Evolutionary conservation across 2,888 invertebrate genomes (phyloP).

Genomic region (Andrena fulva): DNA sequence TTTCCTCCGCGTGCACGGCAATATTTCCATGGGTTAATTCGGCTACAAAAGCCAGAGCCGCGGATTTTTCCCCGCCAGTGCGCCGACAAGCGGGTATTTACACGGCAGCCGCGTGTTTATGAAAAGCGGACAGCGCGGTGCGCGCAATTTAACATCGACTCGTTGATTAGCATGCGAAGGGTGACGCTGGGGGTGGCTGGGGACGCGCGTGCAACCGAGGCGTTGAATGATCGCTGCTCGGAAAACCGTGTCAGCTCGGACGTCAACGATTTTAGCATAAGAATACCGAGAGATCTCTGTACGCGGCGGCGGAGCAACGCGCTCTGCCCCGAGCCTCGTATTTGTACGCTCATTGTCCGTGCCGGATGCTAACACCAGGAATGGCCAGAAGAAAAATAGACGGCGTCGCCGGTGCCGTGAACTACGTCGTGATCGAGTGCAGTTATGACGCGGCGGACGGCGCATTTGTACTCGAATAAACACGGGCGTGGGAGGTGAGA

Average conservation of each 20-base stretch:
- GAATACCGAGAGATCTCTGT: conserved; percentile 56
- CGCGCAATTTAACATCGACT: conserved; percentile 68
- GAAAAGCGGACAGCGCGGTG: conserved; percentile 45
- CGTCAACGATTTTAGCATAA: conserved; percentile 73
- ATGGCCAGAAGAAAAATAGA: conserved; percentile 70
- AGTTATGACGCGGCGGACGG: conserved; percentile 73
- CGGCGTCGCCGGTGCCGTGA: conserved; percentile 63
- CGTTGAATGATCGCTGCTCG: conserved; percentile 59
- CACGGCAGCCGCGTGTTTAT: conserved; percentile 53
- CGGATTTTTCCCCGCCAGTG: conserved; percentile 4
- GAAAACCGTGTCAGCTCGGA: conserved; percentile 69
- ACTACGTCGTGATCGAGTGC: conserved; percentile 71
- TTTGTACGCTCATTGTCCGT: conserved; percentile 68
- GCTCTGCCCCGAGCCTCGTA: conserved; percentile 34
- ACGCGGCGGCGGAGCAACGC: conserved; percentile 22
- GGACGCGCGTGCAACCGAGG: conserved; percentile 34
- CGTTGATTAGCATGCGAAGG: conserved; percentile 62
- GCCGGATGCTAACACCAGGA: conserved; percentile 61
- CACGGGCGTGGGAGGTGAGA: conserved; percentile 73
- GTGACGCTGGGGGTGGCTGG: conserved; percentile 17
- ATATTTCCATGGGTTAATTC: conserved; percentile 43
- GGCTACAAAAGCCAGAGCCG: not conserved
- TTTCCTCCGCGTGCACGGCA: not conserved
- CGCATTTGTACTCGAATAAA: conserved; percentile 73
- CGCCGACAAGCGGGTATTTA: conserved; percentile 39